phyloP scores from a whole-genome alignment of 2,888 invertebrate genomes.

The Lordiphosa fenestrarum region DNA sequence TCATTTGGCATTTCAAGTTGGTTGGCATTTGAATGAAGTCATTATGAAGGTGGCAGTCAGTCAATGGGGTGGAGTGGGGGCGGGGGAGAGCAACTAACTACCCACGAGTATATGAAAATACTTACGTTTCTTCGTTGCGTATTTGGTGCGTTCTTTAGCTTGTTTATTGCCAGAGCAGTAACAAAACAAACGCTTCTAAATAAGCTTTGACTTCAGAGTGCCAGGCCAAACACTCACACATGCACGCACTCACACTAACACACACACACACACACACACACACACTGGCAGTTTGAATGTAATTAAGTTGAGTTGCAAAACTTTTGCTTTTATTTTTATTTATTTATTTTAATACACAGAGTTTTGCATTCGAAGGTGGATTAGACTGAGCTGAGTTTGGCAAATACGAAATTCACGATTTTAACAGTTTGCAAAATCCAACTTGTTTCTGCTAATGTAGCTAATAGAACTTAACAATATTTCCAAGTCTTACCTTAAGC shows the following conservation, averaged over 20 bases:
- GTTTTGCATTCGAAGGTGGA: conserved; percentile 16
- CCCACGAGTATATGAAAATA: conserved; percentile 4
- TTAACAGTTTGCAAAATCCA: not conserved
- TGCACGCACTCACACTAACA: not conserved
- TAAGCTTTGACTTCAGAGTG: conserved; percentile 61
- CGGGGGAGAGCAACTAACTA: conserved; percentile 56
- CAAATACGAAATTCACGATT: too few relatives aligned
- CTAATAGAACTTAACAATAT: too few relatives aligned
- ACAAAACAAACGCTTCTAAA: conserved; percentile 61
- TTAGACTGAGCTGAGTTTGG: conserved; percentile 7
- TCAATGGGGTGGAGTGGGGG: conserved; percentile 11
- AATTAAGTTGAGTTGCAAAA: conserved; percentile 72
- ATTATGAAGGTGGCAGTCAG: conserved; percentile 66
- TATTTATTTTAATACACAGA: conserved; percentile 59
- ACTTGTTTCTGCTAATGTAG: too few relatives aligned
- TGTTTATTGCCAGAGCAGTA: conserved; percentile 61
- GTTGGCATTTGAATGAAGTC: conserved; percentile 77
- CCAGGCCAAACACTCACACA: conserved; percentile 7
- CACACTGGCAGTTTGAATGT: conserved; percentile 52
- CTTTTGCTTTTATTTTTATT: conserved; percentile 74
- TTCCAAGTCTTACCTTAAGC: too few relatives aligned
- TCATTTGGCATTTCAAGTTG: conserved; percentile 75
- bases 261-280: too few relatives aligned
- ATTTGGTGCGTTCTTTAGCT: conserved; percentile 48
- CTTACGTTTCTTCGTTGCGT: conserved; percentile 38